Percentiles rank a stretch among this genome's conserved stretches.
Conservation (phyloP, 2,797 vertebrate genomes). For the Phrynocephalus guinanensis region DNA sequence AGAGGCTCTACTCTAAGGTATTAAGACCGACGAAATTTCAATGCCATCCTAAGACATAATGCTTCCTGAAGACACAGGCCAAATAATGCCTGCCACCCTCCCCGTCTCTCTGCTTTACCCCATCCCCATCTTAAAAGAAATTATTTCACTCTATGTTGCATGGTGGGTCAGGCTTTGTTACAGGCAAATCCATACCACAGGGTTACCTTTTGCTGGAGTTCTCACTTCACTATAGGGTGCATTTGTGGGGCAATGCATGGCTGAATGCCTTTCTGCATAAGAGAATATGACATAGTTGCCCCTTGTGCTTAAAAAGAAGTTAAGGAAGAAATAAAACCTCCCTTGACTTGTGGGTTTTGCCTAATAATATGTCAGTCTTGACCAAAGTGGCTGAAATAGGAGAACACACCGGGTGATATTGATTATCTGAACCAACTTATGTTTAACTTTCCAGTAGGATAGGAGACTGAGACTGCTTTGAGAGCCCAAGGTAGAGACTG, state of each 20-base stretch:
- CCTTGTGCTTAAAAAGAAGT: no score
- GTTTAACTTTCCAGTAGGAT: no score
- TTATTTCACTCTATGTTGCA: neutral
- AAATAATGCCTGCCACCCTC: neutral
- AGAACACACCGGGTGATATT: no score
- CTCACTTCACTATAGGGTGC: no score
- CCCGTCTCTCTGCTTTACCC: neutral
- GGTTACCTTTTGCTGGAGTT: no score
- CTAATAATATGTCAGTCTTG: no score
- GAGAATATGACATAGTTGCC: neutral
- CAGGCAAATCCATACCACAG: neutral
- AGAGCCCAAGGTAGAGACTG: no score
- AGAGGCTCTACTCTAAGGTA: neutral
- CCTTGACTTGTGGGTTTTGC: no score
- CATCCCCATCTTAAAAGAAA: neutral
- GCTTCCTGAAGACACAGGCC: neutral
- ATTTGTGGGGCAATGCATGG: neutral
- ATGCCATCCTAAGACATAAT: neutral
- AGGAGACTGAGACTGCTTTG: no score
- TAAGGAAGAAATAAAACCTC: no score
- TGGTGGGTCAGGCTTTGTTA: neutral
- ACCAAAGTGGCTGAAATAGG: no score
- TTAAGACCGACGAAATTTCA: neutral
- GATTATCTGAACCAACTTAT: no score
- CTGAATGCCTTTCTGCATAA: neutral